Percentiles rank a stretch among this genome's conserved stretches.
phyloP scores from a whole-genome alignment of 2,888 invertebrate genomes.

The Mythimna ferrago region DNA sequence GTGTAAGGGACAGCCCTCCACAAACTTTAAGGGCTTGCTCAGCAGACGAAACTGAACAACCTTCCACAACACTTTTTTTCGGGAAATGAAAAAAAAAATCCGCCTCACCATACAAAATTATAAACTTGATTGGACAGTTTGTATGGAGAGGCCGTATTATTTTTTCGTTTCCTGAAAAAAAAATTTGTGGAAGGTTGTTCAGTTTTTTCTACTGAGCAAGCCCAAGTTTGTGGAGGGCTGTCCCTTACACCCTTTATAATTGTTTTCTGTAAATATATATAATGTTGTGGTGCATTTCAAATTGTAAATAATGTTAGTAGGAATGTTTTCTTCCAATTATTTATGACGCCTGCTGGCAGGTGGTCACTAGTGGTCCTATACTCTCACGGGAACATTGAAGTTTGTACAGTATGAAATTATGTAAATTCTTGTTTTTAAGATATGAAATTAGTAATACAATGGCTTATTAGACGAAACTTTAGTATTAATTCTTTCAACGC shows the following conservation, averaged over 20 bases:
- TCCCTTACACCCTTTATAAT: not conserved
- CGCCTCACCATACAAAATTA: no score
- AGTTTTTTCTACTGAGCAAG: no score
- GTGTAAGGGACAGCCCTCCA: no score
- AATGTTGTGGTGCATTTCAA: conserved; percentile 51
- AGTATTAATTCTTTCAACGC: not conserved
- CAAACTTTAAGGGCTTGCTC: no score
- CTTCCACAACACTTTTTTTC: no score
- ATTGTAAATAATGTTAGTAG: conserved; percentile 55
- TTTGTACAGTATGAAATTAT: conserved; percentile 18
- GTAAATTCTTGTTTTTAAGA: not conserved
- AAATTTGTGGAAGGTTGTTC: no score
- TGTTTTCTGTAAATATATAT: conserved; percentile 39
- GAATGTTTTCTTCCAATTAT: conserved; percentile 51
- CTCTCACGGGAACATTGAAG: conserved; percentile 7
- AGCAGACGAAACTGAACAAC: no score
- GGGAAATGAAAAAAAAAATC: no score
- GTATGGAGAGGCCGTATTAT: no score
- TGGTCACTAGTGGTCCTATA: conserved; percentile 8
- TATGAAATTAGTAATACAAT: not conserved
- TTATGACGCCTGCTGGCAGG: conserved; percentile 63
- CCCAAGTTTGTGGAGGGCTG: no score
- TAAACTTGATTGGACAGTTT: no score
- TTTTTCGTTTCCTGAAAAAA: no score
- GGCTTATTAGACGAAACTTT: not conserved